These are phyloP conservation scores for Caenorhabditis sp. DNA, from an alignment of 2,888 invertebrate species.

Conservation along the genomic window DNA sequence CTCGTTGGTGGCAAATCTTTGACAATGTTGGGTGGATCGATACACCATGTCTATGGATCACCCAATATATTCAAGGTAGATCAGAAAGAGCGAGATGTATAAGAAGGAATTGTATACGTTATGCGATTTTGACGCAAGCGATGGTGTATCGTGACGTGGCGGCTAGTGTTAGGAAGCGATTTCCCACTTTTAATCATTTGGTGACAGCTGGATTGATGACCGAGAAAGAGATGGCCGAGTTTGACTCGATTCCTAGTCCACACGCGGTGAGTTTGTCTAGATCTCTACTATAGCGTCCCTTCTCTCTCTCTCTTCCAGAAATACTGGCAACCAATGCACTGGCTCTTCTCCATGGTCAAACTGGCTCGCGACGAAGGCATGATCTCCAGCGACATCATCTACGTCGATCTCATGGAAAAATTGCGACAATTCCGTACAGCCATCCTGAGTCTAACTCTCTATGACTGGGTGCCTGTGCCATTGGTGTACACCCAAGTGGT, in stretches of 20 bases:
- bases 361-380: constrained; percentile 45
- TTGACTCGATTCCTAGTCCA: constrained; percentile 58
- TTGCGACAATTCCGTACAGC: constrained; percentile 62
- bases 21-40: constrained; percentile 70
- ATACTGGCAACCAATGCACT: constrained; percentile 68
- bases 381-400: constrained; percentile 63
- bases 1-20: constrained; percentile 61
- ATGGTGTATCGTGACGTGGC: constrained; percentile 61
- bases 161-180: constrained; percentile 63
- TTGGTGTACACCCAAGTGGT: constrained; percentile 63
- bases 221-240: constrained; percentile 62
- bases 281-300: neutral
- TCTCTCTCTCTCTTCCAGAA: constrained; percentile 28
- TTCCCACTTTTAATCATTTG: constrained; percentile 67
- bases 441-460: constrained; percentile 62
- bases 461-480: constrained; percentile 67
- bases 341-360: constrained; percentile 53
- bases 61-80: constrained; percentile 56
- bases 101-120: constrained; percentile 63
- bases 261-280: constrained; percentile 27
- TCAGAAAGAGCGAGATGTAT: constrained; percentile 55
- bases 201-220: constrained; percentile 68
- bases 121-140: constrained; percentile 62
- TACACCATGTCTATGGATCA: constrained; percentile 63
- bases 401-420: constrained; percentile 65